Evolutionary conservation across 2,888 invertebrate species (phyloP), one percentile per base, ranked within the genome.

Genomic region (Belgica antarctica): DNA sequence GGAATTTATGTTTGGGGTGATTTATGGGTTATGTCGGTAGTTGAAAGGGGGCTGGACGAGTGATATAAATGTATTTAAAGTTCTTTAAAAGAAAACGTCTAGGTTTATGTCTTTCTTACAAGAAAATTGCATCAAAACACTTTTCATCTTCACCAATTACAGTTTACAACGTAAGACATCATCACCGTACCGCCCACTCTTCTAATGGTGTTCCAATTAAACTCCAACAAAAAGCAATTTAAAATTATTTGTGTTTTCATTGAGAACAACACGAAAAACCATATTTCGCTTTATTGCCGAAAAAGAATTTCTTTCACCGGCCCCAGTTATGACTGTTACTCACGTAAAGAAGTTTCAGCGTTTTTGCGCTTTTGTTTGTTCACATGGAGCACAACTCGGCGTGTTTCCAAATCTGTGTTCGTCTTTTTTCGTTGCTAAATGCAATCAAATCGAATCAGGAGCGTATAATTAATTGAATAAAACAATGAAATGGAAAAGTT

Each of bases 381-480:
- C 41, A 41, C 41, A 41, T 41, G 41, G 41, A 5, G n/a, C 12
- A 41, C 2, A 41, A n/a, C n/a, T 10, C 31, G 31, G n/a, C n/a
- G n/a, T n/a, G n/a, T n/a, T n/a, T n/a, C n/a, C n/a, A n/a, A n/a
- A 41, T 12, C 52, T 52, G 19, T 52, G 22, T 19, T 52, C 8
- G 19, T 41, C 52, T 52, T 52, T 52, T 52, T 8, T 17, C n/a
- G n/a, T n/a, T 22, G 22, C 22, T 7, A 52, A 52, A 52, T 12
- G 52, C 52, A 52, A n/a, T 22, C 7, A 52, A 52, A 52, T 52
- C 12, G 52, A n/a, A 52, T 22, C 52, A n/a, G 52, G 52, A 52
- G 52, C 52, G 19, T 59, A 27, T 59, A 59, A 59, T 59, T 59
- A 59, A 59, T 59, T 59, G 59, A 59, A 59, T 59, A 59, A 25